Percentiles rank a stretch among this genome's conserved stretches.
Conservation (phyloP, 2,888 invertebrate genomes). For the Rhyacophila evoluta region DNA sequence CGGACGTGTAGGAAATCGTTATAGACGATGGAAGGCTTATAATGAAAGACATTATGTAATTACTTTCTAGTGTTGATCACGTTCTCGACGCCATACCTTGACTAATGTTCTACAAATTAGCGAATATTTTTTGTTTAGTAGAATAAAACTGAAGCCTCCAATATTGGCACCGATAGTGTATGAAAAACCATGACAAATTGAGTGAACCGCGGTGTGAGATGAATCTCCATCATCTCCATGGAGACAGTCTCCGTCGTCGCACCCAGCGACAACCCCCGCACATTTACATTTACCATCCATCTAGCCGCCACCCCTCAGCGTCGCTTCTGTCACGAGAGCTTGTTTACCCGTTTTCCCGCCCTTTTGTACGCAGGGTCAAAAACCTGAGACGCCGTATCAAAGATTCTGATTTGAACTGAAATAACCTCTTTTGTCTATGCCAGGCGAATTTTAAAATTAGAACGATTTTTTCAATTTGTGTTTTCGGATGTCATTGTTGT, state of each 20-base stretch:
- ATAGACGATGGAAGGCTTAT: not conserved
- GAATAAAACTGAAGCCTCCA: not conserved
- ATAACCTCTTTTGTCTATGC: constrained; percentile 14
- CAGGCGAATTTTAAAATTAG: not conserved
- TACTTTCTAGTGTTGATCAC: not conserved
- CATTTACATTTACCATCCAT: not conserved
- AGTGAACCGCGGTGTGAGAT: not conserved
- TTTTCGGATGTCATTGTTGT: not conserved
- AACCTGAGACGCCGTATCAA: not conserved
- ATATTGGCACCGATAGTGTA: constrained; percentile 14
- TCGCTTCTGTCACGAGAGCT: not conserved
- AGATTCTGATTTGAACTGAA: constrained; percentile 9
- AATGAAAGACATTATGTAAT: not conserved
- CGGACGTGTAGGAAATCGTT: too few species aligned
- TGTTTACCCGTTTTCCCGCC: constrained; percentile 24
- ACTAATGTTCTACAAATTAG: not conserved
- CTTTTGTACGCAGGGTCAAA: not conserved
- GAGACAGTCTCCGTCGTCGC: constrained; percentile 19
- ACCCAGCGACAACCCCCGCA: not conserved
- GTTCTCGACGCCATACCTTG: not conserved
- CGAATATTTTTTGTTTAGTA: not conserved
- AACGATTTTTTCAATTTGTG: not conserved
- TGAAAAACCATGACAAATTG: constrained; percentile 16
- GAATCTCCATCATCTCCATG: constrained; percentile 2
- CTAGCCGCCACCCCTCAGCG: not conserved